Conservation (phyloP, 2,113 vertebrate genomes). For the Anolis carolinensis region DNA sequence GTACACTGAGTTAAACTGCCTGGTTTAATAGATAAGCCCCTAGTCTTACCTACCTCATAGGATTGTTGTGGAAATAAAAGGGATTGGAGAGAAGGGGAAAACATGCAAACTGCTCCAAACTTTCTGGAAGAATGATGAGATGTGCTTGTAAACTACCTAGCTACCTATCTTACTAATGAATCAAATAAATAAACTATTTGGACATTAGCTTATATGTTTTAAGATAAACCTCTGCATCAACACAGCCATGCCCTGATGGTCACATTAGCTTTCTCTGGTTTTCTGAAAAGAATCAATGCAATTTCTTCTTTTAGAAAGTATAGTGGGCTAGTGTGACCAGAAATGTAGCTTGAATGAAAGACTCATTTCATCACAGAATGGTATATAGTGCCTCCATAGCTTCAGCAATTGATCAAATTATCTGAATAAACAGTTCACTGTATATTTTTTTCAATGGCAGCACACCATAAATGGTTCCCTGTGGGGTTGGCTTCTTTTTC, state of each 20-base stretch:
- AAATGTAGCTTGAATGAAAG: conserved; percentile 14
- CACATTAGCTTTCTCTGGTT: not conserved
- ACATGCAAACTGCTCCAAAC: no score
- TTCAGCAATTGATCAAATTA: not conserved
- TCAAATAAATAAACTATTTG: no score
- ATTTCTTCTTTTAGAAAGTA: not conserved
- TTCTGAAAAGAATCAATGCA: not conserved
- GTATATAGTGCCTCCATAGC: not conserved
- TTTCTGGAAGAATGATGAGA: not conserved
- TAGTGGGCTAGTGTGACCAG: not conserved
- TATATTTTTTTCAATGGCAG: conserved; percentile 12
- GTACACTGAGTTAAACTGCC: no score
- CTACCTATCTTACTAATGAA: no score
- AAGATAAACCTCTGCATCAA: no score
- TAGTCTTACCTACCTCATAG: not conserved
- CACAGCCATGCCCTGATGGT: not conserved
- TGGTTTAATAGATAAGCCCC: not conserved
- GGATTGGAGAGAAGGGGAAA: not conserved
- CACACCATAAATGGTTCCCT: not conserved
- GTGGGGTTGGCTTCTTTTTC: not conserved
- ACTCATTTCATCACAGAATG: not conserved
- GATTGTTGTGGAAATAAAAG: not conserved
- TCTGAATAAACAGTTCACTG: conserved; percentile 12
- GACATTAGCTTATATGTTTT: not conserved
- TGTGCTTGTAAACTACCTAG: not conserved